Evolutionary conservation across 2,113 vertebrate species (phyloP).

Genomic region (Pelecanoides urinatrix): DNA sequence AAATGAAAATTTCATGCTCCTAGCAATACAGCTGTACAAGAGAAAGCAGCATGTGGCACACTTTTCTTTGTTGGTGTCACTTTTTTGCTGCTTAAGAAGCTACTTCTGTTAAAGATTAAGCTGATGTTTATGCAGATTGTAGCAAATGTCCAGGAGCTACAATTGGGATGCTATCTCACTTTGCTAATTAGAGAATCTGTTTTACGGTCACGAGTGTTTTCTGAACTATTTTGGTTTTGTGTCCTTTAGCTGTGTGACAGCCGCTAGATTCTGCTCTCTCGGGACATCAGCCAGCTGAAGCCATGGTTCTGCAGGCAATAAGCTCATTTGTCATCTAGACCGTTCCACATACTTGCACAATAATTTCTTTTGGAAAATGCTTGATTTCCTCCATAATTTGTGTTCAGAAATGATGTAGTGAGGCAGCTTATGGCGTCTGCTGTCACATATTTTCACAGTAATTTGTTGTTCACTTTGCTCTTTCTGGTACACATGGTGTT

Average conservation of each 20-base stretch:
- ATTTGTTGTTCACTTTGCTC: neutral
- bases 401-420: neutral
- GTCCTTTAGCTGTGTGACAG: neutral
- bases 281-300: neutral
- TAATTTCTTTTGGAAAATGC: neutral
- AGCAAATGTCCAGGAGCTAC: neutral
- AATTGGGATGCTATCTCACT: neutral
- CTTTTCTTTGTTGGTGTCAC: neutral
- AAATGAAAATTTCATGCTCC: neutral
- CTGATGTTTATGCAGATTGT: neutral
- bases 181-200: neutral
- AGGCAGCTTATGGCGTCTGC: neutral
- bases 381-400: neutral
- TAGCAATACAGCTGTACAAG: neutral
- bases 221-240: neutral
- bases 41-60: neutral
- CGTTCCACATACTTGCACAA: neutral
- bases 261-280: neutral
- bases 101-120: neutral
- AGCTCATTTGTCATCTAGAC: neutral
- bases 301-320: neutral
- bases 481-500: neutral
- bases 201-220: neutral
- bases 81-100: neutral
- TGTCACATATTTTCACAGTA: neutral